These are phyloP conservation scores for Sisyra terminalis DNA, from an alignment of 2,888 invertebrate species.

Conservation along the genomic window DNA sequence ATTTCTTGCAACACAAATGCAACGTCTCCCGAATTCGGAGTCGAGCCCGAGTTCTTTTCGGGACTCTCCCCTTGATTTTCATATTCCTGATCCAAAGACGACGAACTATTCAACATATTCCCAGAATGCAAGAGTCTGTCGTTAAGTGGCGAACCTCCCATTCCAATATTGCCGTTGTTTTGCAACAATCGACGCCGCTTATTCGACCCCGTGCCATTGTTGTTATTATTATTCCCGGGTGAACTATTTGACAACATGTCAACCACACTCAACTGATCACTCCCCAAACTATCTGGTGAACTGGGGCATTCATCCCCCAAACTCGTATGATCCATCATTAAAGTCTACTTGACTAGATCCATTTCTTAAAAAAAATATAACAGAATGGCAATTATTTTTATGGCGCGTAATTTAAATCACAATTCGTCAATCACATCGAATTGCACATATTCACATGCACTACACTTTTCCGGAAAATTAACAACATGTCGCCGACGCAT, in stretches of 20 bases:
- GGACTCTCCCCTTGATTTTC: too few species aligned
- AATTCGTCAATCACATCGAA: too few species aligned
- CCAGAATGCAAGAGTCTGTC: too few species aligned
- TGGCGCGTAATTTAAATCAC: too few species aligned
- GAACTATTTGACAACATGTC: conserved; percentile 4
- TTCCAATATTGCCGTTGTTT: too few species aligned
- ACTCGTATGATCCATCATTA: too few species aligned
- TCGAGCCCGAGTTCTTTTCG: background rate
- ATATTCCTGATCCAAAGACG: too few species aligned
- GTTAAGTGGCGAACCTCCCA: too few species aligned
- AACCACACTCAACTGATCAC: conserved; percentile 8
- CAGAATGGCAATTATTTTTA: too few species aligned
- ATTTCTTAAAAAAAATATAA: too few species aligned
- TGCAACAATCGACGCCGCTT: conserved; percentile 6
- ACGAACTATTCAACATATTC: too few species aligned
- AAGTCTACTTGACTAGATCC: too few species aligned
- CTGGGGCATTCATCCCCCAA: conserved; percentile 5
- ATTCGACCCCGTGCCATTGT: background rate
- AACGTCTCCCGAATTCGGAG: conserved; percentile 1
- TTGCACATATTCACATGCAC: background rate
- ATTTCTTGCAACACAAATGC: conserved; percentile 7
- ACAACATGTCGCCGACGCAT: background rate
- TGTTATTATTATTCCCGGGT: background rate
- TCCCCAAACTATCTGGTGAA: conserved; percentile 6
- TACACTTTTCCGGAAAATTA: background rate